Evolutionary conservation across 1,140 invertebrate species (phyloP), one percentile per base, ranked within the genome.

Genomic region (Drosophila sucinea): DNA sequence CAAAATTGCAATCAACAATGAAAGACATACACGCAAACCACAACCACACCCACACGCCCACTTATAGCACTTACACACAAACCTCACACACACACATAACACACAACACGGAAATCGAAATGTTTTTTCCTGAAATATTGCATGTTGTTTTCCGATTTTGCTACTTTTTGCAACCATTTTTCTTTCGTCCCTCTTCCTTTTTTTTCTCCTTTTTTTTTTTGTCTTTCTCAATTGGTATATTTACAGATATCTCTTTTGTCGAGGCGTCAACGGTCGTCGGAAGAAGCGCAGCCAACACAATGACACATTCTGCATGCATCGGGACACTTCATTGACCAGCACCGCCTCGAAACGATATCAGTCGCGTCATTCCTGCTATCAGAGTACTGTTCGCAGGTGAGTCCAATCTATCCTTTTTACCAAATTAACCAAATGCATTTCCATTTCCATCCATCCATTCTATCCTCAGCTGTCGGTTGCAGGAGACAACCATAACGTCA

Each of bases 291-390:
- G 77, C 72, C 81, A 82, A 57, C 54, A 75, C 66, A 81, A 78
- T 61, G 91, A 92, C 73, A 90, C 90, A 32, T 80, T 91, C 63
- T 91, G 81, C 81, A 90, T 85, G 81, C 91, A 91, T 65, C 78
- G 91, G 33, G 87, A 92, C 62, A 90, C 91, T 58, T 92, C 91
- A 57, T 51, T 92, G 76, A 92, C 91, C 73, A 92, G 91, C 78
- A 91, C 91, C 33, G 83, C 91, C 44, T 92, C 90, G 6, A 91
- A 90, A 54, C 77, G 91, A 5, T 92, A 72, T 67, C 84, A 91
- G 58, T 91, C 91, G 0, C 74, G 90, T 4, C 81, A 85, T 30
- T 92, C 86, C 35, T 90, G 81, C 70, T 89, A 91, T 62, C 91
- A 92, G 58, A 92, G 91, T 66, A 92, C 91, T 27, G 65, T 91